These are phyloP conservation scores for Drosophila vallismaia DNA, from an alignment of 2,888 invertebrate species.

Conservation along the genomic window DNA sequence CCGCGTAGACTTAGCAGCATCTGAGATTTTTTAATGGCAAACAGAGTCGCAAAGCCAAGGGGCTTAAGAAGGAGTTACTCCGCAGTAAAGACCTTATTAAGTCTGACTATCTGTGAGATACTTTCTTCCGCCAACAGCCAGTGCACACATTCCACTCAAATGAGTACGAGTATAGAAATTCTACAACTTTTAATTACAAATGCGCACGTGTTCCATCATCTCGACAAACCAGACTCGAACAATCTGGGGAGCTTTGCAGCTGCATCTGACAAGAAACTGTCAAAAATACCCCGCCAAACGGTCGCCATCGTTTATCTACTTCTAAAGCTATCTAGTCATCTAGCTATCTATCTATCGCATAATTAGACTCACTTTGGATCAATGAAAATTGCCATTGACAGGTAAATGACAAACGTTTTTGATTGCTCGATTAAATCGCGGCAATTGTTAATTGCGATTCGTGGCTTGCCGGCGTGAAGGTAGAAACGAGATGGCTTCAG, in stretches of 20 bases:
- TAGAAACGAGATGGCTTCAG: conserved; percentile 4
- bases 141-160: conserved; percentile 24
- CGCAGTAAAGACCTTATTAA: not conserved
- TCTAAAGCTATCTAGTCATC: conserved; percentile 8
- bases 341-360: conserved; percentile 48
- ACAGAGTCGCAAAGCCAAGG: conserved; percentile 10
- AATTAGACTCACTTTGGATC: conserved; percentile 66
- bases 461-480: conserved; percentile 13
- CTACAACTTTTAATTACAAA: conserved; percentile 51
- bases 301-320: conserved; percentile 35
- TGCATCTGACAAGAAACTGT: conserved; percentile 60
- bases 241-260: conserved; percentile 28
- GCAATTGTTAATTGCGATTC: conserved; percentile 69
- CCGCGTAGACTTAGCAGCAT: conserved; percentile 52
- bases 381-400: conserved; percentile 72
- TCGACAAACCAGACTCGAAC: conserved; percentile 24
- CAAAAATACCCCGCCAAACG: conserved; percentile 57
- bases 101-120: not conserved
- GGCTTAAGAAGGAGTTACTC: conserved; percentile 22
- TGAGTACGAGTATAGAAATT: conserved; percentile 37
- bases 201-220: conserved; percentile 67
- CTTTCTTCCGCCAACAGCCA: conserved; percentile 14
- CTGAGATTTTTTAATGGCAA: conserved; percentile 38
- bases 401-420: conserved; percentile 74
- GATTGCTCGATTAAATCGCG: conserved; percentile 76